phyloP scores from a whole-genome alignment of 2,113 vertebrate genomes.

The Scophthalmus maximus region DNA sequence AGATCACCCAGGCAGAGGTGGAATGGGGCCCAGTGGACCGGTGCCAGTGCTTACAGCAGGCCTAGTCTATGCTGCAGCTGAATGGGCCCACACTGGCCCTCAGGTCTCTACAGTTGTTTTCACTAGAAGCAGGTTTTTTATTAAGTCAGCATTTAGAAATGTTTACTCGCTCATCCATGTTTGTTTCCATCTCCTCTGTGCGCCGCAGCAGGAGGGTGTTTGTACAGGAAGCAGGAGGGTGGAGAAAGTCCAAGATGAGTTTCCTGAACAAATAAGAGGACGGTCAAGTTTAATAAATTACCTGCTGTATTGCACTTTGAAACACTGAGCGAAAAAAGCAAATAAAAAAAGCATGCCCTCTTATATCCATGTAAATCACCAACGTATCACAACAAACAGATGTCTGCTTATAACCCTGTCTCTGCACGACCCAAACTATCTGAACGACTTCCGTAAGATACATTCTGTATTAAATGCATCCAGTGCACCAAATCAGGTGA shows the following conservation, averaged over 20 bases:
- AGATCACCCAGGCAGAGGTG: constrained; percentile 46
- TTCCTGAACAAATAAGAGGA: constrained; percentile 57
- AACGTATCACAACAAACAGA: background rate
- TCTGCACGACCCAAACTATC: too few species aligned
- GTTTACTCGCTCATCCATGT: constrained; percentile 63
- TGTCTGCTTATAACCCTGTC: too few species aligned
- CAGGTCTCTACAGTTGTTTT: constrained; percentile 64
- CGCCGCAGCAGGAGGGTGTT: constrained; percentile 36
- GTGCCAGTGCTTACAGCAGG: constrained; percentile 37
- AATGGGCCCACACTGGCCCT: constrained; percentile 40
- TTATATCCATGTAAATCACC: background rate
- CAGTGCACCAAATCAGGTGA: too few species aligned
- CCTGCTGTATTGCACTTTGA: constrained; percentile 25
- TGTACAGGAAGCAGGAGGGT: constrained; percentile 26
- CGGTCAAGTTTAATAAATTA: constrained; percentile 41
- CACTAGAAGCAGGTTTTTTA: constrained; percentile 52
- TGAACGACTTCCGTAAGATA: too few species aligned
- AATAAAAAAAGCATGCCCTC: too few species aligned
- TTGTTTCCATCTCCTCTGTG: constrained; percentile 73
- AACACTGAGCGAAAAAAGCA: too few species aligned
- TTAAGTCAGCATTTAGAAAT: constrained; percentile 75
- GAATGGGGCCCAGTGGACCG: constrained; percentile 36
- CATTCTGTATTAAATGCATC: too few species aligned
- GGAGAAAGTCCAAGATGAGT: constrained; percentile 41
- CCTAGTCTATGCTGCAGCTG: constrained; percentile 67